Evolutionary conservation across 2,888 invertebrate genomes (phyloP).

Genomic region (Cheilosia vernalis): DNA sequence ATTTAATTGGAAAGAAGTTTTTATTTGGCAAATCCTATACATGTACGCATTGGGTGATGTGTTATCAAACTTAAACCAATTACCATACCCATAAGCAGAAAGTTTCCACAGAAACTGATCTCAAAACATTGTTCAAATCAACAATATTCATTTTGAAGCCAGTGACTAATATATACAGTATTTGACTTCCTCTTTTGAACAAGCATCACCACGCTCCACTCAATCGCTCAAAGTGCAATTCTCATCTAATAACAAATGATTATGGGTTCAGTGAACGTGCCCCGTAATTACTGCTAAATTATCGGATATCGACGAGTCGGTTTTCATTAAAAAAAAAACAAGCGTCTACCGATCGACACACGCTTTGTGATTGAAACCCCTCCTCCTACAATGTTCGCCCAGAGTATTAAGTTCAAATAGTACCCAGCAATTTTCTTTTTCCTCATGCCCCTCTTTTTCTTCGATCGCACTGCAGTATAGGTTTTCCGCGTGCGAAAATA

Average conservation of each 20-base stretch:
- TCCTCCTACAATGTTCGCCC: neutral
- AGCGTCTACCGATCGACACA: constrained; percentile 11
- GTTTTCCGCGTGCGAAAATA: constrained; percentile 4
- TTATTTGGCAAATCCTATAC: too few species aligned
- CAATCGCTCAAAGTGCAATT: neutral
- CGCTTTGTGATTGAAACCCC: neutral
- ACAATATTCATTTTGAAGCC: neutral
- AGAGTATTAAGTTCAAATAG: constrained; percentile 14
- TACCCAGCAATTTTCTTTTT: neutral
- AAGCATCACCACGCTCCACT: neutral
- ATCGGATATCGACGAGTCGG: constrained; percentile 1
- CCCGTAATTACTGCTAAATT: constrained; percentile 27
- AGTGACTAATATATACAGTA: neutral
- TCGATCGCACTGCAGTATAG: neutral
- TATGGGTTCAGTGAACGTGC: constrained; percentile 14
- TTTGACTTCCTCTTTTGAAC: constrained; percentile 4
- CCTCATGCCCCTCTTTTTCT: neutral
- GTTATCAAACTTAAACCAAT: neutral
- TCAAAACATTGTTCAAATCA: neutral
- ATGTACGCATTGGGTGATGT: too few species aligned
- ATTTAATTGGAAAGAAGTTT: too few species aligned
- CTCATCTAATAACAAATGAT: constrained; percentile 9
- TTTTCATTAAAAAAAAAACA: constrained; percentile 10
- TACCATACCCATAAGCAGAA: neutral
- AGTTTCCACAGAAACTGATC: neutral